Evolutionary conservation across 2,888 invertebrate genomes (phyloP), one percentile per base, ranked within the genome.

Genomic region (Dicyrtomina minuta): DNA sequence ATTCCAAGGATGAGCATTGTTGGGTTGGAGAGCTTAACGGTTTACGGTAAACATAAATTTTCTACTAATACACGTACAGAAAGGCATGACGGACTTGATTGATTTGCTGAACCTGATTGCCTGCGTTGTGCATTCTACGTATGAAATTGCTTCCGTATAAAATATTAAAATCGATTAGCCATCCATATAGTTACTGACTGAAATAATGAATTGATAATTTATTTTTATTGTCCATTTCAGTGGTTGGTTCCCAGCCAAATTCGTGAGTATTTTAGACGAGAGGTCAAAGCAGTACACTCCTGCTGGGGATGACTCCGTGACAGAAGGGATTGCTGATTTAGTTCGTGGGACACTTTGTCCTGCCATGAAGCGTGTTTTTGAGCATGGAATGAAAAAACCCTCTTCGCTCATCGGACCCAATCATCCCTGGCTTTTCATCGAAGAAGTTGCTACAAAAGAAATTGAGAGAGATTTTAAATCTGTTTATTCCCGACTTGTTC

Each of bases 351-450:
- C 91, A 46, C 84, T 98, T 61, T 96, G 96, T 78, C 94, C 96
- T 26, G 91, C 94, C 51, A 86, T 98, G 70, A 96, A 96, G 83
- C 90, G 93, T 80, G 92, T 98, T 61, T 86, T 98, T 66, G 90
- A 96, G 80, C 95, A 97, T 84, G 97, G 97, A 67, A 92, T 98
- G 87, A 93, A 91, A 80, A 87, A 91, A 76, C 94, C 96, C 2
- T 60, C 70, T 20, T 66, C 72, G 0, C 20, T 72, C 12, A 93
- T 93, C 71, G 94, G 96, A 1, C 91, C 95, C 1, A 94, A 95
- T 80, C 99, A 99, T 84, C 99, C 99, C 0, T 99, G 99, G 98
- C 84, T 96, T 33, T 99, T 98, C 81, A 95, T 99, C 79, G 97
- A 97, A 84, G 96, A 98, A 84, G 95, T 96, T 27, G 95, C 97